A percentile compares a stretch with the other conserved stretches of the same genome.
These are phyloP conservation scores for Brachypalpus laphriformis DNA, from an alignment of 2,888 invertebrate genomes.

Conservation along the genomic window DNA sequence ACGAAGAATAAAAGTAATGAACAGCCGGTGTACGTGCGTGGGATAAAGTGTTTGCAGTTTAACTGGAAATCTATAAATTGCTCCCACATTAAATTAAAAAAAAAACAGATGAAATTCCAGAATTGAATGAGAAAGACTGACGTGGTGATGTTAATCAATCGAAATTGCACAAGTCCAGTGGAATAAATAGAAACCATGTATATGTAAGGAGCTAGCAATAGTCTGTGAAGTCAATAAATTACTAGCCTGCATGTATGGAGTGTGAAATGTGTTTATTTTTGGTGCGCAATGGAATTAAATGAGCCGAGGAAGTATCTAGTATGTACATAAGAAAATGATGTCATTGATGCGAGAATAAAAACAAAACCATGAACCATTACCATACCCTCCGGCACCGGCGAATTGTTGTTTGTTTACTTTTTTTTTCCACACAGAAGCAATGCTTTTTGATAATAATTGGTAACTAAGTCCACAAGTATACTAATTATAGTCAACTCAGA, in stretches of 20 bases:
- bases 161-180: constrained; percentile 1
- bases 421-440: background rate
- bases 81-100: constrained; percentile 2
- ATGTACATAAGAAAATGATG: constrained; percentile 28
- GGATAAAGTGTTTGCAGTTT: constrained; percentile 14
- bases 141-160: constrained; percentile 19
- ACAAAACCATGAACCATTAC: background rate
- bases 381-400: background rate
- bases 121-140: constrained; percentile 1
- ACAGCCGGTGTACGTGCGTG: constrained; percentile 48
- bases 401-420: background rate
- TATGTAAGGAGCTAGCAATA: background rate
- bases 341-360: constrained; percentile 22
- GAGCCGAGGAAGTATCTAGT: background rate
- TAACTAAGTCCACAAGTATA: background rate
- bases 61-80: constrained; percentile 9
- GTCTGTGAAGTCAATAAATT: constrained; percentile 1
- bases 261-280: constrained; percentile 17
- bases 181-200: background rate
- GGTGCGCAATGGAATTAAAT: constrained; percentile 38
- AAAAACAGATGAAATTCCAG: constrained; percentile 20
- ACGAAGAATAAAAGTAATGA: background rate
- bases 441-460: background rate
- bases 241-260: background rate
- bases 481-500: background rate